Evolutionary conservation across 1,140 invertebrate genomes (phyloP).

Genomic region (Euura saliciscinereae): DNA sequence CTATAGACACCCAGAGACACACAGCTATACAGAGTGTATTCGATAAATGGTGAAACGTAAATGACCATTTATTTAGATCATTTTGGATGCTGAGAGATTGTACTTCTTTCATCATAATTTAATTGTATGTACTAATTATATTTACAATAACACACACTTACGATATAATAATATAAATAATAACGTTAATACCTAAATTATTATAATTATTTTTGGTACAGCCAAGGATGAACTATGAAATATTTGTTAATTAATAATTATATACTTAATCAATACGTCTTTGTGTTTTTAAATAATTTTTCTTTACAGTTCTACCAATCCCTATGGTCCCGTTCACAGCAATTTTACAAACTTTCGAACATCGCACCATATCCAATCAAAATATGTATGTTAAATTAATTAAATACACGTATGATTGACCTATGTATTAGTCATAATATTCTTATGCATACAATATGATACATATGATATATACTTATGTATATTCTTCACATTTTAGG

Average conservation of each 20-base stretch:
- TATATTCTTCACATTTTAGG: too few species aligned
- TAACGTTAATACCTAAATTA: background rate
- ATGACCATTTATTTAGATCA: too few species aligned
- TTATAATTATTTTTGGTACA: conserved; percentile 8
- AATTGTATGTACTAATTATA: background rate
- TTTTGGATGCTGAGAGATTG: too few species aligned
- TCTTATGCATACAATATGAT: too few species aligned
- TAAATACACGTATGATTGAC: too few species aligned
- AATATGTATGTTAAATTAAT: too few species aligned
- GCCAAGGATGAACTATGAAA: conserved; percentile 17
- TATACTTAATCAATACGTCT: background rate
- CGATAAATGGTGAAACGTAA: too few species aligned
- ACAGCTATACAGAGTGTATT: too few species aligned
- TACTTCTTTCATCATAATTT: too few species aligned
- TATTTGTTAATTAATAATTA: background rate
- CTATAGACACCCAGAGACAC: background rate
- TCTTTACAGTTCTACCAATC: background rate
- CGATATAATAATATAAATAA: background rate
- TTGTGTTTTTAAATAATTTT: background rate
- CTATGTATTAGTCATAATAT: too few species aligned
- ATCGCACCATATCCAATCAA: background rate
- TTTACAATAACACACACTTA: background rate
- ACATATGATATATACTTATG: too few species aligned
- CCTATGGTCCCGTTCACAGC: conserved; percentile 32
- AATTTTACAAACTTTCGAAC: conserved; percentile 1